phyloP scores from a whole-genome alignment of 2,113 vertebrate genomes.

The Tapirus terrestris region DNA sequence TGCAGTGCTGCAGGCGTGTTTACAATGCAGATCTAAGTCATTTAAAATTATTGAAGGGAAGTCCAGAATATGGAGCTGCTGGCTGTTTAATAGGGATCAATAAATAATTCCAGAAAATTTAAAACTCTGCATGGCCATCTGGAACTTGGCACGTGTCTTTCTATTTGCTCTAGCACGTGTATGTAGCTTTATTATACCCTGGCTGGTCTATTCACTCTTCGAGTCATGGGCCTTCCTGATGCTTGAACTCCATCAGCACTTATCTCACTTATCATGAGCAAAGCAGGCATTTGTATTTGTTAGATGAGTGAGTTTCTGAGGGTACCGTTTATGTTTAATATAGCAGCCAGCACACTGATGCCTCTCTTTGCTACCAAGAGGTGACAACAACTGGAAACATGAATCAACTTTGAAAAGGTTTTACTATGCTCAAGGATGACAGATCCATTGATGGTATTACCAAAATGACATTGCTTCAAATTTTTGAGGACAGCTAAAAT shows the following conservation, averaged over 20 bases:
- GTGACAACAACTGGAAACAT: background rate
- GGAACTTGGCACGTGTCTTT: background rate
- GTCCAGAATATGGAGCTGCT: slow-evolving; percentile 12
- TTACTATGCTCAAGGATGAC: background rate
- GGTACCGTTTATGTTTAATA: background rate
- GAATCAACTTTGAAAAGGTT: background rate
- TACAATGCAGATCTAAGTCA: slow-evolving; percentile 58
- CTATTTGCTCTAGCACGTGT: background rate
- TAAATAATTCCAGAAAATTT: slow-evolving; percentile 55
- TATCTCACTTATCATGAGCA: background rate
- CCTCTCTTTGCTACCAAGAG: background rate
- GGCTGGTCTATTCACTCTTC: no score
- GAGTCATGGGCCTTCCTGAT: background rate
- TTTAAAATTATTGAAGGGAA: slow-evolving; percentile 60
- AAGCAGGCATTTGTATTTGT: background rate
- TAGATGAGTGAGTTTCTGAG: background rate
- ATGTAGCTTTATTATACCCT: background rate
- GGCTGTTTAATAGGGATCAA: slow-evolving; percentile 49
- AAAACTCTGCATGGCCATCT: background rate
- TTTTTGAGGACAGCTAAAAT: background rate
- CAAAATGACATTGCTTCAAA: background rate
- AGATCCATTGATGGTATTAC: background rate
- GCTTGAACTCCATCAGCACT: background rate
- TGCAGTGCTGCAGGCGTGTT: slow-evolving; percentile 59
- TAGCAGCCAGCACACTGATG: background rate